Evolutionary conservation across 2,113 vertebrate genomes (phyloP).

Genomic region (Ia io): DNA sequence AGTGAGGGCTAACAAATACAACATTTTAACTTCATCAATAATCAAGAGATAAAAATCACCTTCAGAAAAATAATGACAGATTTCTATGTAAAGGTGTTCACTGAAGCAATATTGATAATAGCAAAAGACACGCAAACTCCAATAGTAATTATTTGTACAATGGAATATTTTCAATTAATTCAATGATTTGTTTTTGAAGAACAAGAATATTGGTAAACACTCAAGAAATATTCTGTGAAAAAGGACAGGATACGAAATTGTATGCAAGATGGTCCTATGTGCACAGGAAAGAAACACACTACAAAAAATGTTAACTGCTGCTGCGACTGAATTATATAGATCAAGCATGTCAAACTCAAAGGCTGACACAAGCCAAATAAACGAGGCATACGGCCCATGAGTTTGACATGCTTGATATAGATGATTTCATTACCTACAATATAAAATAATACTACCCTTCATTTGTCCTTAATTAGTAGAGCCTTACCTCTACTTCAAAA

Average conservation of each 20-base stretch:
- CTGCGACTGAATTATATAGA: not conserved
- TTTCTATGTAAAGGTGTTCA: not conserved
- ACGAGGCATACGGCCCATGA: no score
- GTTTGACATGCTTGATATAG: no score
- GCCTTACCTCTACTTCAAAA: slow-evolving; percentile 2
- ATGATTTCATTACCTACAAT: not conserved
- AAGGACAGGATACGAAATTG: not conserved
- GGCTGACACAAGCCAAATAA: no score
- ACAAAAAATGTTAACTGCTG: not conserved
- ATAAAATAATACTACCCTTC: not conserved
- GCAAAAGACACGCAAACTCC: not conserved
- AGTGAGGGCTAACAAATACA: not conserved
- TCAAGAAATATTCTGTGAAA: not conserved
- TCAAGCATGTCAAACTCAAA: no score
- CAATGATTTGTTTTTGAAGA: slow-evolving; percentile 15
- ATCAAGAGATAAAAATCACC: not conserved
- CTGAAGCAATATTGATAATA: not conserved
- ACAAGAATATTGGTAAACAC: not conserved
- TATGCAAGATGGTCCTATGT: not conserved
- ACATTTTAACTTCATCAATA: not conserved
- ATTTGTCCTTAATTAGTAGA: not conserved
- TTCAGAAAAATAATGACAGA: not conserved
- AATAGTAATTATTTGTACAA: not conserved
- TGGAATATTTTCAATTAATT: not conserved
- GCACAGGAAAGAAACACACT: not conserved